phyloP scores from a whole-genome alignment of 2,797 vertebrate genomes.

The Coilia nasus region DNA sequence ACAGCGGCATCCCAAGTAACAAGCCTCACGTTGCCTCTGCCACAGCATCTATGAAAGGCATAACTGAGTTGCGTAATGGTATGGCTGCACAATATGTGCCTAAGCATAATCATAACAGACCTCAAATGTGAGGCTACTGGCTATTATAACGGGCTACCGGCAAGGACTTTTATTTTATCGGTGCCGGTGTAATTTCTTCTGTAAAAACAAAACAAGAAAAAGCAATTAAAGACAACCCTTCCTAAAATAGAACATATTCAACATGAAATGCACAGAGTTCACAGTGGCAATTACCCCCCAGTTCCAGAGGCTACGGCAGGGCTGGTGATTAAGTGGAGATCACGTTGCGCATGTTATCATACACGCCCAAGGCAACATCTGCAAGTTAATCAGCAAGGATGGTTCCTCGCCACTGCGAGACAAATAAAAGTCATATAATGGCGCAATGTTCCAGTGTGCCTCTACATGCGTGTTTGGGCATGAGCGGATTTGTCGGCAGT shows the following conservation, averaged over 20 bases:
- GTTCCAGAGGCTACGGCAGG: conserved; percentile 35
- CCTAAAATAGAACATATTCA: conserved; percentile 33
- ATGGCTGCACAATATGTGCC: not conserved
- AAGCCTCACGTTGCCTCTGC: not conserved
- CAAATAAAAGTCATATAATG: conserved; percentile 44
- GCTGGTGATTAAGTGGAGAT: conserved; percentile 45
- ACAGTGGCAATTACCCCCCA: conserved; percentile 17
- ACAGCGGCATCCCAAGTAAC: conserved; percentile 23
- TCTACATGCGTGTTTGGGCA: not conserved
- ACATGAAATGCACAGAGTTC: conserved; percentile 27
- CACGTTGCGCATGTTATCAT: conserved; percentile 38
- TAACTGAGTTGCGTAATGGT: not conserved
- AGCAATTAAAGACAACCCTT: not conserved
- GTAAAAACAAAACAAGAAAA: not conserved
- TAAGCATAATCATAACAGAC: not conserved
- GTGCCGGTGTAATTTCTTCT: not conserved
- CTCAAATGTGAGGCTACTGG: not conserved
- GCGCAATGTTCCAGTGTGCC: conserved; percentile 9
- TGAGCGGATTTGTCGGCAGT: not conserved
- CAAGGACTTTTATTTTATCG: not conserved
- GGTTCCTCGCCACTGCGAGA: conserved; percentile 30
- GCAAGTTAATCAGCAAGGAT: conserved; percentile 42
- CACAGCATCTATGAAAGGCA: not conserved
- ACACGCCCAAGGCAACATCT: conserved; percentile 36
- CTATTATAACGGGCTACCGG: not conserved